Evolutionary conservation across 2,797 vertebrate genomes (phyloP).

Genomic region (Antennarius maculatus): DNA sequence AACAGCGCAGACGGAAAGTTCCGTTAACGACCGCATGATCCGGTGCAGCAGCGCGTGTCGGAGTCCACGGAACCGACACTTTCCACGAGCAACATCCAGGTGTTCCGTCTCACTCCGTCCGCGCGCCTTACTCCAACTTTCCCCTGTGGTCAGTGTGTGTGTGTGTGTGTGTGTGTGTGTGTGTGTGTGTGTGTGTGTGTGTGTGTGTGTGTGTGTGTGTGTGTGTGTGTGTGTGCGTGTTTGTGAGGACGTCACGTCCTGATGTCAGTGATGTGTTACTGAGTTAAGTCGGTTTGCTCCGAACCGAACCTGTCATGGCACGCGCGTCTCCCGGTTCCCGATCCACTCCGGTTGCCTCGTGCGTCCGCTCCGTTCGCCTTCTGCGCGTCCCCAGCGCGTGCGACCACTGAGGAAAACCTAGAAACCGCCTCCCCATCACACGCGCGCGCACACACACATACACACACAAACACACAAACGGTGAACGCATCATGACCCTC

Average conservation of each 20-base stretch:
- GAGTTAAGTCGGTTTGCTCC: too few species aligned
- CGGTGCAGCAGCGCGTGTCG: conserved; percentile 11
- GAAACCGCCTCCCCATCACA: conserved; percentile 10
- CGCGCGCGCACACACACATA: neutral
- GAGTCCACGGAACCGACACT: conserved; percentile 6
- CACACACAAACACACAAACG: neutral
- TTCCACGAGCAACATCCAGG: conserved; percentile 1
- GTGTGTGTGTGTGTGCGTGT: neutral
- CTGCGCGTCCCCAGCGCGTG: conserved; percentile 22
- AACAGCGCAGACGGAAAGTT: conserved; percentile 13
- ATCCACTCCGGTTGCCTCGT: conserved; percentile 41
- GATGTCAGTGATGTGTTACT: neutral
- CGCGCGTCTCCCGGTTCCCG: conserved; percentile 20
- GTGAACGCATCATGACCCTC: neutral
- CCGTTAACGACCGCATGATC: conserved; percentile 33
- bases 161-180: neutral
- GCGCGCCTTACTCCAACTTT: conserved; percentile 53
- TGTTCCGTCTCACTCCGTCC: neutral
- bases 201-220: neutral
- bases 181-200: neutral
- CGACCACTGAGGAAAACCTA: conserved; percentile 27
- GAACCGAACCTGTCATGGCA: conserved; percentile 15
- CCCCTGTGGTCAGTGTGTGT: conserved; percentile 11
- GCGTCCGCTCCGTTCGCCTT: conserved; percentile 39
- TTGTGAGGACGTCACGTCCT: neutral